Evolutionary conservation across 2,113 vertebrate species (phyloP), one percentile per base, ranked within the genome.

Genomic region (Bothrops jararaca): DNA sequence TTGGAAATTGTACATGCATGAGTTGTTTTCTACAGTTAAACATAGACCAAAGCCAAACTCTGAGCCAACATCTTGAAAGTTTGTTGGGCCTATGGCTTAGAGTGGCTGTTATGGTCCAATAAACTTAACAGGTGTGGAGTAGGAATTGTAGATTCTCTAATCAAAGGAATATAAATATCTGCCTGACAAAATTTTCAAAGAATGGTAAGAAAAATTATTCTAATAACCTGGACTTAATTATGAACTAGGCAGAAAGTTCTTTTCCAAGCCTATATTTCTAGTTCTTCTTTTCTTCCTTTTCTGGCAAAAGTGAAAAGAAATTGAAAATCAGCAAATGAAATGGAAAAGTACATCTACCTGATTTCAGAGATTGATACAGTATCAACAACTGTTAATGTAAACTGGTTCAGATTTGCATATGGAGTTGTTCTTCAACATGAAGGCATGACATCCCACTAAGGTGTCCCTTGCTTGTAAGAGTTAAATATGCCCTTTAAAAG

Each of bases 221-320:
- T 92, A 54, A 91, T 22, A 94, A 3, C 88, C 94, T 96, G 95
- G 88, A 52, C 93, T 95, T 94, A 94, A 96, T 96, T 96, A 96
- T 95, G 92, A 95, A 92, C 85, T 91, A 86, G 91, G 94, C 85
- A 52, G 85, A 92, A 90, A 95, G 53, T 80, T 91, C 86, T 91
- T 90, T 86, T 94, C 93, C 29, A 90, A 92, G 91, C 94, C 95
- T 96, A 95, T 92, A 95, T 93, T 94, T 97, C 93, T 92, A 92
- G 93, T 58, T 52, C 13, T 42, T 64, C 42, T 29, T 22, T 60
- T 34, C 89, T 89, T 86, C 53, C n/a, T 80, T 54, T 20, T 86
- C 42, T 86, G 90, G 34, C 54, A 56, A 64, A 45, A 60, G 11
- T 86, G 52, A 60, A 80, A 90, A 86, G 45, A 54, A 90, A 80